Conservation (phyloP, 2,888 invertebrate genomes). For the Pseudoips prasinana region DNA sequence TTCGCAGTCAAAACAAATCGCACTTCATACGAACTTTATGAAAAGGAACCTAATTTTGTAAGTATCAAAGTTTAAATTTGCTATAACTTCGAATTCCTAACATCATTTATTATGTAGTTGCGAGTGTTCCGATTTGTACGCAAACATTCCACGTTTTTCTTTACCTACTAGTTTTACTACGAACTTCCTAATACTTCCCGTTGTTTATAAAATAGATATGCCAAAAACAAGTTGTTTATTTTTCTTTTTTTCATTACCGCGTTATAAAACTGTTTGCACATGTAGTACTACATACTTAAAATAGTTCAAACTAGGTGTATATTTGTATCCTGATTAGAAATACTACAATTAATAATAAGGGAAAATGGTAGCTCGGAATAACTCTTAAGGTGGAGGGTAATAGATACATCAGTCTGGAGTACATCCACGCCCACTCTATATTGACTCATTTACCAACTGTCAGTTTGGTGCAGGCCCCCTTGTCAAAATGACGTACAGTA, state of each 20-base stretch:
- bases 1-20: slow-evolving; percentile 70
- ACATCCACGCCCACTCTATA: slow-evolving; percentile 46
- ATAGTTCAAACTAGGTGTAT: too few relatives aligned
- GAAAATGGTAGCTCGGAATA: too few relatives aligned
- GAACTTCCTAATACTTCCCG: slow-evolving; percentile 8
- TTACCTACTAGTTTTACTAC: slow-evolving; percentile 15
- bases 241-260: slow-evolving; percentile 17
- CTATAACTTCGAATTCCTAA: slow-evolving; percentile 10
- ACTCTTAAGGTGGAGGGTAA: too few relatives aligned
- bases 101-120: slow-evolving; percentile 29
- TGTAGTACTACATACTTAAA: slow-evolving; percentile 1
- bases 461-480: slow-evolving; percentile 18
- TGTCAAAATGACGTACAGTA: too few relatives aligned
- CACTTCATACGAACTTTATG: slow-evolving; percentile 23
- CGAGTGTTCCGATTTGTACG: slow-evolving; percentile 26
- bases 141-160: slow-evolving; percentile 44
- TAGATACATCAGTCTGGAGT: slow-evolving; percentile 46
- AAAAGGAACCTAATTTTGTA: slow-evolving; percentile 29
- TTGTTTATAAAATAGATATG: slow-evolving; percentile 19
- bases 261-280: slow-evolving; percentile 4
- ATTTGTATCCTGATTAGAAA: too few relatives aligned
- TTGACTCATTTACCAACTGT: slow-evolving; percentile 48
- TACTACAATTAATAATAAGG: too few relatives aligned
- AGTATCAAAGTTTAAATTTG: slow-evolving; percentile 28
- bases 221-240: too few relatives aligned